A percentile compares a stretch with the other conserved stretches of the same genome.
Conservation (phyloP, 2,888 invertebrate species). For the Brachyptera risi region DNA sequence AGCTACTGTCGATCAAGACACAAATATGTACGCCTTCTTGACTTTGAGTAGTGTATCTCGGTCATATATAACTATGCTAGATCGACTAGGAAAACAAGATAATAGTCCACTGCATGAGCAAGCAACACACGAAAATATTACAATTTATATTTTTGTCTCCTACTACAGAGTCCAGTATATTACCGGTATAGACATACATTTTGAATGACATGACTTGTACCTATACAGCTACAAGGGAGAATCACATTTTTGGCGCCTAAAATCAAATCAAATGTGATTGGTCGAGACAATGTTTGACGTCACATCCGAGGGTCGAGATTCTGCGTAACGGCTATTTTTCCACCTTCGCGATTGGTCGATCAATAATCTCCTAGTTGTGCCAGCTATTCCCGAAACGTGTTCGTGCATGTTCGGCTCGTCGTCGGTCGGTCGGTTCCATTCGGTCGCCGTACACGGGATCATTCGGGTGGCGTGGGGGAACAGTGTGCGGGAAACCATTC, state of each 20-base stretch:
- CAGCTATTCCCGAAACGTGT: neutral
- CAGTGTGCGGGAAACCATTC: neutral
- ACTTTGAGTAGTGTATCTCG: no score
- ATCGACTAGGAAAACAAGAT: no score
- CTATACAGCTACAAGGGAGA: neutral
- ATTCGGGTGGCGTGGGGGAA: conserved; percentile 5
- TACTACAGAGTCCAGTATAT: no score
- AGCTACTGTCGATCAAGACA: no score
- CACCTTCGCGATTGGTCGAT: conserved; percentile 27
- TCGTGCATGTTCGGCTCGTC: conserved; percentile 17
- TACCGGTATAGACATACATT: no score
- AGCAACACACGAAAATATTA: no score
- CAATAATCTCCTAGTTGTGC: conserved; percentile 25
- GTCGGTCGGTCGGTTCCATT: conserved; percentile 22
- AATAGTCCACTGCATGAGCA: no score
- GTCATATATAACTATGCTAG: no score
- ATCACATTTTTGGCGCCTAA: neutral
- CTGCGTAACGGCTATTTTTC: conserved; percentile 13
- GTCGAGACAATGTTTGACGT: conserved; percentile 11
- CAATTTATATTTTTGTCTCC: no score
- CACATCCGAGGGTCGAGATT: neutral
- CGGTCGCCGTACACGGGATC: conserved; percentile 15
- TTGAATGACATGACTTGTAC: no score
- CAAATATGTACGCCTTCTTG: no score
- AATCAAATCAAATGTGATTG: neutral